A percentile compares a stretch with the other conserved stretches of the same genome.
Conservation (phyloP, 2,888 invertebrate genomes). For the Pilophorus perplexus region DNA sequence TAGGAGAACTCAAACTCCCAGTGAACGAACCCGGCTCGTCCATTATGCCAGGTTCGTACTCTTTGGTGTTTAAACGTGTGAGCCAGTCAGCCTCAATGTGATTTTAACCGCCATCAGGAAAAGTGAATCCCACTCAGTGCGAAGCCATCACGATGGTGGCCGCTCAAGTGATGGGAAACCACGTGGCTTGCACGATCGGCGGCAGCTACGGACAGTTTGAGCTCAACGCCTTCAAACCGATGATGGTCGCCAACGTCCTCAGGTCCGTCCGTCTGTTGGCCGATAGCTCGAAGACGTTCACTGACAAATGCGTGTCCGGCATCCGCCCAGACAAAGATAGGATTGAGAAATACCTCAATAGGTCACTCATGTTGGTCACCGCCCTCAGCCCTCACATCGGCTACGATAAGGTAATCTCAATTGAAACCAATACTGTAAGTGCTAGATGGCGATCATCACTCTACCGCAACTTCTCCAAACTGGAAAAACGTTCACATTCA, state of each 20-base stretch:
- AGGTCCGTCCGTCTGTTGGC: slow-evolving; percentile 81
- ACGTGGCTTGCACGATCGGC: slow-evolving; percentile 88
- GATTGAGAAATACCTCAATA: slow-evolving; percentile 80
- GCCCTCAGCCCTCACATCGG: slow-evolving; percentile 97
- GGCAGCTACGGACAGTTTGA: slow-evolving; percentile 97
- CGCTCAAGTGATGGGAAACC: slow-evolving; percentile 97
- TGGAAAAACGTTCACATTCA: no score
- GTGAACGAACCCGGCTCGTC: slow-evolving; percentile 99
- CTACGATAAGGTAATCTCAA: slow-evolving; percentile 77
- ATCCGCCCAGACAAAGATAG: slow-evolving; percentile 72
- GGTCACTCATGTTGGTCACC: slow-evolving; percentile 96
- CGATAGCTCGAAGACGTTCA: slow-evolving; percentile 79
- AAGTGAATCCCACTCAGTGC: slow-evolving; percentile 98
- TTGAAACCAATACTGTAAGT: no score
- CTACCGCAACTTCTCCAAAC: no score
- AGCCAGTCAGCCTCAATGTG: no score
- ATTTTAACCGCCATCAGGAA: no score
- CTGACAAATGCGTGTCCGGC: slow-evolving; percentile 80
- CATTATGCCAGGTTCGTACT: slow-evolving; percentile 98
- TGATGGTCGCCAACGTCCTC: slow-evolving; percentile 93
- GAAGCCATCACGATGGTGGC: slow-evolving; percentile 97
- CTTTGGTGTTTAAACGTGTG: no score
- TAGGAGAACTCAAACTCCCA: slow-evolving; percentile 89
- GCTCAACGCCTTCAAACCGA: slow-evolving; percentile 95
- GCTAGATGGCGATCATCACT: no score